A percentile compares a stretch with the other conserved stretches of the same genome.
These are phyloP conservation scores for Ips typographus DNA, from an alignment of 1,140 invertebrate genomes.

Conservation along the genomic window DNA sequence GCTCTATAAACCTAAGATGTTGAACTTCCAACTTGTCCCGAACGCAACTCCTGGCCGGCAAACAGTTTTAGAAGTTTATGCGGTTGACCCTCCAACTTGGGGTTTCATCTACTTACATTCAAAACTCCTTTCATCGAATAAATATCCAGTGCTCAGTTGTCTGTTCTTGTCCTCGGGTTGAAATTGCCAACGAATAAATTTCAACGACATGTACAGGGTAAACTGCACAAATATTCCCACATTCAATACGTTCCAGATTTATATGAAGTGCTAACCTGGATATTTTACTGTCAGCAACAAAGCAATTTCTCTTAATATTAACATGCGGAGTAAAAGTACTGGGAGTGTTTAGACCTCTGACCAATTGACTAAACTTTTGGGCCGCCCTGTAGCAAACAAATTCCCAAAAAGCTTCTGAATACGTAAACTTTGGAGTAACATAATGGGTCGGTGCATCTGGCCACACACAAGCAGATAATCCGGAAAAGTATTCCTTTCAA, in stretches of 20 bases:
- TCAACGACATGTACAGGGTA: background rate
- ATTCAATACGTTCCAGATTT: no score
- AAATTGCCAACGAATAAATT: conserved; percentile 34
- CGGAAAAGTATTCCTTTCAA: conserved; percentile 33
- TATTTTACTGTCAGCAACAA: no score
- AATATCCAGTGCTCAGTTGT: conserved; percentile 28
- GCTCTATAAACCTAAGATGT: conserved; percentile 45
- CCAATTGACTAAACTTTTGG: no score
- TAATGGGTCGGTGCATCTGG: conserved; percentile 26
- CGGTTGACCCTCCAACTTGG: conserved; percentile 51
- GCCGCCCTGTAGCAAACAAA: no score
- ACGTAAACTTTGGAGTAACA: background rate
- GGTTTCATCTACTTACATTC: conserved; percentile 48
- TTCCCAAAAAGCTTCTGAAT: background rate
- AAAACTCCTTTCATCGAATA: conserved; percentile 47
- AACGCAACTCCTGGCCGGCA: conserved; percentile 46
- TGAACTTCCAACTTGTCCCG: conserved; percentile 45
- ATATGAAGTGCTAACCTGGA: no score
- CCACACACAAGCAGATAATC: conserved; percentile 34
- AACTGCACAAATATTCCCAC: background rate
- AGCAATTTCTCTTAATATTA: no score
- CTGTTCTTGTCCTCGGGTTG: conserved; percentile 23
- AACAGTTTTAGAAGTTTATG: conserved; percentile 53
- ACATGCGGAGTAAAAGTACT: no score
- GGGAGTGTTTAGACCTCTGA: no score